Conservation (phyloP, 2,888 invertebrate genomes). For the Panopea generosa region DNA sequence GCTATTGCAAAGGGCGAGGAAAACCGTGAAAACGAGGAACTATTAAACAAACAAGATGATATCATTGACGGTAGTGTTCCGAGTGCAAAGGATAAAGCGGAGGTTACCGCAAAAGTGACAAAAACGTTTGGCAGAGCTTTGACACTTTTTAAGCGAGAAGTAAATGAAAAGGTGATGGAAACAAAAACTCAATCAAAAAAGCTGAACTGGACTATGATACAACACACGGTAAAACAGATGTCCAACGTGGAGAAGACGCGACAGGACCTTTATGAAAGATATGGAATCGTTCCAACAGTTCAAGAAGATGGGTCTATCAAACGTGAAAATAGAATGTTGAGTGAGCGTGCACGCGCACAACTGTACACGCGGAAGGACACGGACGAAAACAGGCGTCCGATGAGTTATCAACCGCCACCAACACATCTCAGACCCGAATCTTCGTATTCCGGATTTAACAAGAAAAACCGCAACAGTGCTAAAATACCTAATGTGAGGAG, state of each 20-base stretch:
- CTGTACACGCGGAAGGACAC: slow-evolving; percentile 26
- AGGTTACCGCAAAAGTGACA: slow-evolving; percentile 35
- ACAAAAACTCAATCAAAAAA: slow-evolving; percentile 66
- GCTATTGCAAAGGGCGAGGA: slow-evolving; percentile 42
- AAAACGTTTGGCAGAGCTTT: slow-evolving; percentile 70
- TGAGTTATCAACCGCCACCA: slow-evolving; percentile 54
- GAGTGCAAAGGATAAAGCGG: slow-evolving; percentile 3
- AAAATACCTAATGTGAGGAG: slow-evolving; percentile 20
- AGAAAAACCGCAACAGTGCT: slow-evolving; percentile 11
- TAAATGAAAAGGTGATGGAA: slow-evolving; percentile 70
- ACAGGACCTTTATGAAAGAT: slow-evolving; percentile 76
- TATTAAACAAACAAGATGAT: slow-evolving; percentile 23
- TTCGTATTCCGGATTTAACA: slow-evolving; percentile 11
- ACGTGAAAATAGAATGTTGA: slow-evolving; percentile 77
- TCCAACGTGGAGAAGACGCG: slow-evolving; percentile 70
- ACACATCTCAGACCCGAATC: slow-evolving; percentile 31
- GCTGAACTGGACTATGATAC: slow-evolving; percentile 73
- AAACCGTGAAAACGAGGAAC: slow-evolving; percentile 35
- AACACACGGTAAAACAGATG: slow-evolving; percentile 72
- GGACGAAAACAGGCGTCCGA: slow-evolving; percentile 37
- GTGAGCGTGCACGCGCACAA: slow-evolving; percentile 59
- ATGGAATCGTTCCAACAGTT: slow-evolving; percentile 73
- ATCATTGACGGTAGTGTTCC: slow-evolving; percentile 4
- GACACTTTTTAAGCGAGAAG: slow-evolving; percentile 71
- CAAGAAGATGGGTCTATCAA: slow-evolving; percentile 68